These are phyloP conservation scores for Schizotus pectinicornis DNA, from an alignment of 2,888 invertebrate genomes.

Conservation along the genomic window DNA sequence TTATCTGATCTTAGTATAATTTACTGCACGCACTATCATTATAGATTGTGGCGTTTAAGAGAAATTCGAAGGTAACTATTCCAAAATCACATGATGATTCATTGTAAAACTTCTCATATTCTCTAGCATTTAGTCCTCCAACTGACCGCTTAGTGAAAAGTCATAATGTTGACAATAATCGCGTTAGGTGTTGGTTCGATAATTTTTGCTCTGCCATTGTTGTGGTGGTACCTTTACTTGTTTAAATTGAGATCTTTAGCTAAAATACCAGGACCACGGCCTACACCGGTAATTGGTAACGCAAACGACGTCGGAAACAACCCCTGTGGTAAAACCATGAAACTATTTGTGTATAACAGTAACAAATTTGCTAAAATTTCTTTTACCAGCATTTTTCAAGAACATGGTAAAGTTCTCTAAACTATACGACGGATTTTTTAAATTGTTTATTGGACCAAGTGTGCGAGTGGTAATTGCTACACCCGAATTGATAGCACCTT, in stretches of 20 bases:
- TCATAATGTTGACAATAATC: not conserved
- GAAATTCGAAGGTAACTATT: no score
- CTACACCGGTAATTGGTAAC: slow-evolving; percentile 16
- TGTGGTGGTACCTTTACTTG: slow-evolving; percentile 15
- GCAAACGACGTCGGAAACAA: slow-evolving; percentile 12
- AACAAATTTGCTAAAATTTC: no score
- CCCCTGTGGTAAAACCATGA: slow-evolving; percentile 14
- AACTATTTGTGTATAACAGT: not conserved
- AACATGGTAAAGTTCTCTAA: not conserved
- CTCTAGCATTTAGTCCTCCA: no score
- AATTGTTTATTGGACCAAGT: slow-evolving; percentile 6
- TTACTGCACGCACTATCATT: no score
- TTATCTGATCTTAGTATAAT: no score
- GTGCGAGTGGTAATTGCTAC: slow-evolving; percentile 5
- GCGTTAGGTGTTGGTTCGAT: not conserved
- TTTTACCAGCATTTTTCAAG: no score
- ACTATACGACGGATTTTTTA: slow-evolving; percentile 4
- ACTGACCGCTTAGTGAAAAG: no score
- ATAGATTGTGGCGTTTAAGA: no score
- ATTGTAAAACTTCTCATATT: no score
- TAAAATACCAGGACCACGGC: slow-evolving; percentile 25
- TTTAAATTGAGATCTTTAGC: slow-evolving; percentile 6
- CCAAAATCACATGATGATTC: no score
- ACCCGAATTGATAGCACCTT: slow-evolving; percentile 14
- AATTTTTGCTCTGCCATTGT: not conserved